Percentiles rank a stretch among this genome's conserved stretches.
Evolutionary conservation across 2,113 vertebrate species (phyloP).

Genomic region (Vidua macroura): DNA sequence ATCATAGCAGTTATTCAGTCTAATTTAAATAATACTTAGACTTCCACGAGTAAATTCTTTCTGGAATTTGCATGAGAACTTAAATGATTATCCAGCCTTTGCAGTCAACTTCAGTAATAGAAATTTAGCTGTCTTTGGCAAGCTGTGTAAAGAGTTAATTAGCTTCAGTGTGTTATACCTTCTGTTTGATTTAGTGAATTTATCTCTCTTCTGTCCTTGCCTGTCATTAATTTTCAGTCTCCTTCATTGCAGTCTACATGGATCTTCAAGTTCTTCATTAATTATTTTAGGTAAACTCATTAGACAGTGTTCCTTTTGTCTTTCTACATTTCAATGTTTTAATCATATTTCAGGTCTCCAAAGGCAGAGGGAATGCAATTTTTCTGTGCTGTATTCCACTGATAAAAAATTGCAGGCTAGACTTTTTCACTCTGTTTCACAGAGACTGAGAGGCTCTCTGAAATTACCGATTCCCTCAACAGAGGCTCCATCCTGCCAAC

Average conservation of each 20-base stretch:
- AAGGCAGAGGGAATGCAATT: background rate
- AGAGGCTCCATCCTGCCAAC: background rate
- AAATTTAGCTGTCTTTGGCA: conserved; percentile 19
- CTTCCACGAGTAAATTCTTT: background rate
- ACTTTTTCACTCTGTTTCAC: background rate
- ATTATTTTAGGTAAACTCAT: conserved; percentile 38
- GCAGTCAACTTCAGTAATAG: background rate
- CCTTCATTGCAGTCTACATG: background rate
- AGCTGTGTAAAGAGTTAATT: conserved; percentile 36
- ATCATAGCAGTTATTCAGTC: background rate
- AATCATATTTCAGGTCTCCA: background rate
- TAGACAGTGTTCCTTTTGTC: background rate
- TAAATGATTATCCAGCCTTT: background rate
- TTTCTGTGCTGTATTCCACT: background rate
- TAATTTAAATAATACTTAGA: background rate
- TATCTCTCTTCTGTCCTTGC: background rate
- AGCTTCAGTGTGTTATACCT: background rate
- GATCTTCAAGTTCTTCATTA: conserved; percentile 1
- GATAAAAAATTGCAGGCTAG: background rate
- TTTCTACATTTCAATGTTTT: background rate
- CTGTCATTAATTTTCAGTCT: conserved; percentile 32
- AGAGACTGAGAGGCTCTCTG: background rate
- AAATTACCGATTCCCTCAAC: background rate
- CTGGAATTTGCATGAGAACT: background rate
- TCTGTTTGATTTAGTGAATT: conserved; percentile 27